Base-by-base conservation (phyloP, 1,140 invertebrate species). In the Spodoptera litura region DNA sequence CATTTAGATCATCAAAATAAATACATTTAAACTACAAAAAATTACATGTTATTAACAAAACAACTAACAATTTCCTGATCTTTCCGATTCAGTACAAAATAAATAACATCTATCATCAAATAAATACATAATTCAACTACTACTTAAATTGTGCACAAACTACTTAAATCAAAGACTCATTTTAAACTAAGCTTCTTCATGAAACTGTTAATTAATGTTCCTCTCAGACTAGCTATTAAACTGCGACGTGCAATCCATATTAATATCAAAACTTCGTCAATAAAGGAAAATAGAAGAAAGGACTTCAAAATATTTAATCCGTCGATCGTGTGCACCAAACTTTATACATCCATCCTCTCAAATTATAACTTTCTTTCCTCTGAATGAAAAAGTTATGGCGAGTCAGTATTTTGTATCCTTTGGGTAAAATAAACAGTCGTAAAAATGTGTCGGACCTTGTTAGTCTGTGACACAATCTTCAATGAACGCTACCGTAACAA, bases 341-440 rank as follows among this genome's bases (percentile, higher is more conserved):
- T 66, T 66, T 66, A 49, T n/a, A 13, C 27, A 31, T 9, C 25
- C 27, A 61, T 20, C 25, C 11, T 61, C 12, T 66, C 62, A 4
- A 44, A 66, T 66, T 49, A 66, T 66, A 66, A 66, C 62, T 66
- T 66, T 15, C 49, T 66, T 66, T 25, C 20, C n/a, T 66, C 38
- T 25, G 62, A 66, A 49, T 66, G 38, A 66, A 66, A 66, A 66
- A 49, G 38, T 66, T 66, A 20, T 66, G 38, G 62, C 38, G 10
- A 51, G 15, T 15, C 20, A 66, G 62, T 25, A 49, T 66, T 25
- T 66, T 25, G 49, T 66, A 12, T 20, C 38, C 15, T 15, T 20
- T 49, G 20, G 15, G 55, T 20, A 11, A 25, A 3, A 66, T 25
- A 66, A 49, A 66, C 38, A 20, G 15, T 25, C 15, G 38, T 49